These are phyloP conservation scores for Spialia ferax DNA, from an alignment of 2,888 invertebrate species.

Conservation along the genomic window DNA sequence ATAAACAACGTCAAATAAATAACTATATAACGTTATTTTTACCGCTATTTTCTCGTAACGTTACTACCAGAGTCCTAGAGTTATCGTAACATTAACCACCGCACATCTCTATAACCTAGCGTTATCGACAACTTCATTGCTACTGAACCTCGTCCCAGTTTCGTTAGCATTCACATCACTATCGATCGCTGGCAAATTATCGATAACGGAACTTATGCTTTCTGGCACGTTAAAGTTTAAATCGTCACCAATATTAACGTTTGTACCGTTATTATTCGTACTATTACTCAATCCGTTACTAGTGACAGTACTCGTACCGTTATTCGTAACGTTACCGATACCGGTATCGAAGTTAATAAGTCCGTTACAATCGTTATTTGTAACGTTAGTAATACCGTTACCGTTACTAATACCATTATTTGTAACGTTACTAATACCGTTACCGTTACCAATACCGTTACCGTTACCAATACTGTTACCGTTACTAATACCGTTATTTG, in stretches of 20 bases:
- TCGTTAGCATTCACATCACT: conserved; percentile 76
- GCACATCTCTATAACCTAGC: conserved; percentile 13
- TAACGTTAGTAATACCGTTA: no score
- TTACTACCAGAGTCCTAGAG: no score
- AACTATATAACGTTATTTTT: no score
- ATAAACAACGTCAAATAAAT: no score
- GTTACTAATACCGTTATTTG: conserved; percentile 6
- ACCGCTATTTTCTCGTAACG: no score
- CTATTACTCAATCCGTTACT: conserved; percentile 10
- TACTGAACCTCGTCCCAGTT: conserved; percentile 31
- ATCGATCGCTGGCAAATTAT: conserved; percentile 76
- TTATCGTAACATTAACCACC: no score
- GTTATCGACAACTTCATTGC: conserved; percentile 17
- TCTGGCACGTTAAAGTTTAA: conserved; percentile 46
- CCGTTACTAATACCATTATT: conserved; percentile 16
- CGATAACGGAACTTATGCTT: conserved; percentile 67
- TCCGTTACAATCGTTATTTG: no score
- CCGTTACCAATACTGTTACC: no score
- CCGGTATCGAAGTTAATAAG: conserved; percentile 33
- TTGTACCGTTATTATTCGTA: background rate
- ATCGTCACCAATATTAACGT: conserved; percentile 21
- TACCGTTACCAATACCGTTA: no score
- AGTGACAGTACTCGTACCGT: conserved; percentile 29
- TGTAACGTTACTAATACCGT: conserved; percentile 27
- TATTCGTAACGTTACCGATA: background rate